These are phyloP conservation scores for Epirrhoe tristata DNA, from an alignment of 2,888 invertebrate species.

Conservation along the genomic window DNA sequence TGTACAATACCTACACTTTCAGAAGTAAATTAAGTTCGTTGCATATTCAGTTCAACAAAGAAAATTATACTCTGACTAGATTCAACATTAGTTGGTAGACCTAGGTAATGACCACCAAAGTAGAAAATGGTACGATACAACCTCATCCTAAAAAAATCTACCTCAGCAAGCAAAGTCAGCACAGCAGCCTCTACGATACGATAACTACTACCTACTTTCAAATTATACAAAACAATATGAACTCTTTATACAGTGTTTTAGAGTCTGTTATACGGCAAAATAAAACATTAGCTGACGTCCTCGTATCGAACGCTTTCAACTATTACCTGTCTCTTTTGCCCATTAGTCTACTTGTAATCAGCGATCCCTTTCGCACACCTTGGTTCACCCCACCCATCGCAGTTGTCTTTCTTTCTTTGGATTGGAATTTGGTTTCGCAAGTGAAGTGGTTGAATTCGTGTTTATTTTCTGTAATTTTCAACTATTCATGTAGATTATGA, in stretches of 20 bases:
- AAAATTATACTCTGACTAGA: too few relatives aligned
- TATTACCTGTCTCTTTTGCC: slow-evolving; percentile 60
- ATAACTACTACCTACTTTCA: neutral
- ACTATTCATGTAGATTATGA: neutral
- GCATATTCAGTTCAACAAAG: too few relatives aligned
- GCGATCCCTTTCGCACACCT: slow-evolving; percentile 52
- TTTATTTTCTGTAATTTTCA: slow-evolving; percentile 27
- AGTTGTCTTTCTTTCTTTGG: slow-evolving; percentile 59
- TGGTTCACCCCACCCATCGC: slow-evolving; percentile 61
- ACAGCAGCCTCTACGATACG: neutral
- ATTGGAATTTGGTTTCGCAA: slow-evolving; percentile 62
- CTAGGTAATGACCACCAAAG: too few relatives aligned
- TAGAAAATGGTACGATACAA: too few relatives aligned
- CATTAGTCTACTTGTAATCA: slow-evolving; percentile 29
- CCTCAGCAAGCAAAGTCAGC: too few relatives aligned
- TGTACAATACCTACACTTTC: too few relatives aligned
- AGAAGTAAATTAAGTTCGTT: too few relatives aligned
- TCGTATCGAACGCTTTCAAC: slow-evolving; percentile 59
- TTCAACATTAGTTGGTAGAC: too few relatives aligned
- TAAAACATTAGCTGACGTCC: slow-evolving; percentile 32
- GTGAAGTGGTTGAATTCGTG: slow-evolving; percentile 48
- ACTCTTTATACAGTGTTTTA: neutral
- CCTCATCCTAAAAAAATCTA: too few relatives aligned
- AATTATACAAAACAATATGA: slow-evolving; percentile 9
- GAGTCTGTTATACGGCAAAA: slow-evolving; percentile 24